Conservation (phyloP, 2,113 vertebrate species). For the Ardeotis arabs region DNA sequence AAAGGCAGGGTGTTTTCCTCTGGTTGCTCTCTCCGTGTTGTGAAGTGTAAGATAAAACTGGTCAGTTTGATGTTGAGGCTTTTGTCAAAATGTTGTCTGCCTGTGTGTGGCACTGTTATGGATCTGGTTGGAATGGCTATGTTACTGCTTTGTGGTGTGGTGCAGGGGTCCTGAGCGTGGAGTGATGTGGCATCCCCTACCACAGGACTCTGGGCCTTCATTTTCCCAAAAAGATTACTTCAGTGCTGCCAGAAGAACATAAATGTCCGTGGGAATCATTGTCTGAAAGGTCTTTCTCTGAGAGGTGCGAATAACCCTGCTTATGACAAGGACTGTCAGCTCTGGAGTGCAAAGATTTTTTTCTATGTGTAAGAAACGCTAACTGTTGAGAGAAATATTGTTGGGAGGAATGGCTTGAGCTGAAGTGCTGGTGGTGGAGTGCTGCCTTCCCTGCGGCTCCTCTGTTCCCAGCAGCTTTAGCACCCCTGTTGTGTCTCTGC, state of each 20-base stretch:
- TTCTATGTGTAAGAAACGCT: background rate
- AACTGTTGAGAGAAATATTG: background rate
- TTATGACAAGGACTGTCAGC: background rate
- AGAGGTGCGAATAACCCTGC: background rate
- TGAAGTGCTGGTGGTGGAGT: background rate
- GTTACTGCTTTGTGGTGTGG: background rate
- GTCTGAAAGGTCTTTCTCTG: background rate
- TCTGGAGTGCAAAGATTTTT: background rate
- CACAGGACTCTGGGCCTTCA: background rate
- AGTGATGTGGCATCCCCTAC: background rate
- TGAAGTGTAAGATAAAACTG: background rate
- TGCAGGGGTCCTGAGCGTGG: accelerated
- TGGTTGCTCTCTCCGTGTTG: background rate
- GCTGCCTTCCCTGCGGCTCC: background rate
- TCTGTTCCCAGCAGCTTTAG: background rate
- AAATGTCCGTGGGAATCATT: background rate
- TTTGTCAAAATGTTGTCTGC: background rate
- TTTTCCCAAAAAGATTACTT: background rate
- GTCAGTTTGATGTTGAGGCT: background rate
- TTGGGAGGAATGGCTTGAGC: background rate
- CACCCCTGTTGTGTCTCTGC: background rate
- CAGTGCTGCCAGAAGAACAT: background rate
- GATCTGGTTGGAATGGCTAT: background rate
- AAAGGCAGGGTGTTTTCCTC: background rate
- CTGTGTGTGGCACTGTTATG: background rate